Evolutionary conservation across 2,888 invertebrate species (phyloP).

Genomic region (Dasysyrphus albostriatus): DNA sequence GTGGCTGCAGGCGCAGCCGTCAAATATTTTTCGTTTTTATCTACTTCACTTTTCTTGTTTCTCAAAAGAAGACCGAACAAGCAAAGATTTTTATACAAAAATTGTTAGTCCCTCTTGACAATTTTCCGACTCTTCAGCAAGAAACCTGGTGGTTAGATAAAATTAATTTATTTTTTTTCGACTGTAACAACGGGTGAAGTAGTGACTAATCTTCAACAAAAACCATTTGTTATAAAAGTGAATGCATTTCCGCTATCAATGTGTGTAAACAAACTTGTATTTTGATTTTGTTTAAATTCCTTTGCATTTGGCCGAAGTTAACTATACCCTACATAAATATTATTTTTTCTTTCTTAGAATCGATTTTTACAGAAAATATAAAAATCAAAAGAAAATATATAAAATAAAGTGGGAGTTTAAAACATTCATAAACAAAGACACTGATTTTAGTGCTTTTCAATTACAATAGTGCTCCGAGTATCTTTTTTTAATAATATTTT

Average conservation of each 20-base stretch:
- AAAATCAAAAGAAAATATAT: not conserved
- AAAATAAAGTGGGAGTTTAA: not conserved
- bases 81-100: conserved; percentile 45
- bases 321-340: not conserved
- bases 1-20: conserved; percentile 62
- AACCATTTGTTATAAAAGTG: conserved; percentile 22
- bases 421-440: not conserved
- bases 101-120: conserved; percentile 48
- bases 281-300: conserved; percentile 14
- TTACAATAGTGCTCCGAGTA: not conserved
- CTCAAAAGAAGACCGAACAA: conserved; percentile 29
- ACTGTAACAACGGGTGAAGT: conserved; percentile 52
- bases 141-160: conserved; percentile 72
- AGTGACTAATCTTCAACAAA: conserved; percentile 10
- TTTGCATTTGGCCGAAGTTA: not conserved
- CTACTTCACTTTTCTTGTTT: not conserved
- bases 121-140: conserved; percentile 52
- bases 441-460: not conserved
- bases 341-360: conserved; percentile 15
- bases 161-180: conserved; percentile 77
- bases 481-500: not conserved
- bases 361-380: conserved; percentile 18
- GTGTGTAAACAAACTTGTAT: conserved; percentile 24
- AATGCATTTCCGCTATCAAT: conserved; percentile 18
- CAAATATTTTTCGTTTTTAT: conserved; percentile 43